phyloP scores from a whole-genome alignment of 1,140 invertebrate species.

The Drosophila bocqueti region DNA sequence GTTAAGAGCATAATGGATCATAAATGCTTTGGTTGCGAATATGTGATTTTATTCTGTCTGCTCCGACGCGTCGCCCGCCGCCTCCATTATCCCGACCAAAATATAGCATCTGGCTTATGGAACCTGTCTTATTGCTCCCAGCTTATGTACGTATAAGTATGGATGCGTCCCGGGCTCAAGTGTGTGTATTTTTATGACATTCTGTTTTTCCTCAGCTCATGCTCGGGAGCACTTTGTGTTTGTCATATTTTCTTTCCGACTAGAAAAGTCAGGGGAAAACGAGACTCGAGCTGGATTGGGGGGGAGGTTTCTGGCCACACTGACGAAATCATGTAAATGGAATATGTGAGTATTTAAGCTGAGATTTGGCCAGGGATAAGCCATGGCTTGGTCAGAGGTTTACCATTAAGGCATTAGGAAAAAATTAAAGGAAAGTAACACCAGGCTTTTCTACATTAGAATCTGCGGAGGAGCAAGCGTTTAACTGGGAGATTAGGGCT shows the following conservation, averaged over 20 bases:
- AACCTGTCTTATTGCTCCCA: conserved; percentile 45
- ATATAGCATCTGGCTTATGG: conserved; percentile 40
- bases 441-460: too few relatives aligned
- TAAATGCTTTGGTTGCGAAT: conserved; percentile 71
- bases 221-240: conserved; percentile 29
- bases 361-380: conserved; percentile 1
- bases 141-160: neutral
- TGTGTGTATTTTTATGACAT: conserved; percentile 45
- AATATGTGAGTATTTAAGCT: conserved; percentile 34
- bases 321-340: conserved; percentile 32
- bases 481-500: neutral
- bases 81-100: conserved; percentile 10
- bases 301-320: conserved; percentile 5
- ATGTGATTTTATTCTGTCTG: conserved; percentile 72
- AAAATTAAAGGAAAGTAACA: conserved; percentile 6
- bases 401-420: neutral
- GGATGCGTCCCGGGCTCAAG: conserved; percentile 4
- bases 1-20: conserved; percentile 77
- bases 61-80: conserved; percentile 39
- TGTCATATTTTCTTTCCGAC: conserved; percentile 28
- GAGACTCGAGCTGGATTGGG: neutral
- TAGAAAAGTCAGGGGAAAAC: conserved; percentile 24
- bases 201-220: conserved; percentile 21
- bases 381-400: neutral
- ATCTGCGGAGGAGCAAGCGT: neutral